Percentiles rank a stretch among this genome's conserved stretches.
Evolutionary conservation across 2,888 invertebrate species (phyloP).

Genomic region (Gymnoscelis rufifasciata): DNA sequence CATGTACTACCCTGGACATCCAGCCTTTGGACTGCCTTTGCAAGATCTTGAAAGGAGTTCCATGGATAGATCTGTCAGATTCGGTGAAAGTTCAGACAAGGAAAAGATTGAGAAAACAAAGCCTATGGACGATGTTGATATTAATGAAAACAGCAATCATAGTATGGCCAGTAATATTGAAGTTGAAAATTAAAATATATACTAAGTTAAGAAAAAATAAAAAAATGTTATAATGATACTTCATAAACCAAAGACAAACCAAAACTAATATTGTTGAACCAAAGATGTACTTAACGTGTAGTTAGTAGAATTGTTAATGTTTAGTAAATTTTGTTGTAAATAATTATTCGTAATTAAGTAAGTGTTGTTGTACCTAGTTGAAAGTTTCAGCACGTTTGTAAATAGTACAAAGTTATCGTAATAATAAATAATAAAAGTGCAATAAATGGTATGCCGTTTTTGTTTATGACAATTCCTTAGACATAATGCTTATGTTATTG

Average conservation of each 20-base stretch:
- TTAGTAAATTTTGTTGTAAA: slow-evolving; percentile 59
- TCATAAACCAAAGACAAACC: slow-evolving; percentile 7
- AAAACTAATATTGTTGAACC: slow-evolving; percentile 32
- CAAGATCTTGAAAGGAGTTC: slow-evolving; percentile 54
- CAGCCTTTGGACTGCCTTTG: slow-evolving; percentile 56
- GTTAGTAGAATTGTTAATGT: slow-evolving; percentile 57
- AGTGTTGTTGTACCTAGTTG: slow-evolving; percentile 47
- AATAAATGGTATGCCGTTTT: slow-evolving; percentile 42
- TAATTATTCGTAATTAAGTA: slow-evolving; percentile 49
- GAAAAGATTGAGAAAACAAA: slow-evolving; percentile 54
- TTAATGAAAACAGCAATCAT: slow-evolving; percentile 70
- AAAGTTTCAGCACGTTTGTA: slow-evolving; percentile 62
- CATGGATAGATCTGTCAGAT: slow-evolving; percentile 44
- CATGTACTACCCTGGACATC: slow-evolving; percentile 72
- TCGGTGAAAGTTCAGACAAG: slow-evolving; percentile 45
- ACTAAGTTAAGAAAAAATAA: too few species aligned
- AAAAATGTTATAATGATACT: not conserved
- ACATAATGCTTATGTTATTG: too few species aligned
- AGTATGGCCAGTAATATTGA: slow-evolving; percentile 77
- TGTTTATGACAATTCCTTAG: not conserved
- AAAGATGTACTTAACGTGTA: slow-evolving; percentile 44
- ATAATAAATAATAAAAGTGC: slow-evolving; percentile 56
- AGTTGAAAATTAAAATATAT: slow-evolving; percentile 59
- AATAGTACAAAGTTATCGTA: slow-evolving; percentile 59
- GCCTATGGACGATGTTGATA: slow-evolving; percentile 38